Conservation (phyloP, 92 coral and sea anemone genomes). For the Heliopora coerulea region DNA sequence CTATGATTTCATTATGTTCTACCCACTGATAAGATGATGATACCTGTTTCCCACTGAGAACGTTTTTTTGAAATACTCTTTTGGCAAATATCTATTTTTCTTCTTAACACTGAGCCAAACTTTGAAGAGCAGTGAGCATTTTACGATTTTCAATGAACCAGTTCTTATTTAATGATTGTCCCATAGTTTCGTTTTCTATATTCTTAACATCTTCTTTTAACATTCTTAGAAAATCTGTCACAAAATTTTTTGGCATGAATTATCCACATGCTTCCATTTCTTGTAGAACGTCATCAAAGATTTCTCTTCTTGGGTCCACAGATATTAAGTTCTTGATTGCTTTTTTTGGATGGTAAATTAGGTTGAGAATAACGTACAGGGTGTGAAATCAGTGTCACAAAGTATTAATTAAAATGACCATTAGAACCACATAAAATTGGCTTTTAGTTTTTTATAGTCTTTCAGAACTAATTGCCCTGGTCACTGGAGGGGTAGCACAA, state of each 20-base stretch:
- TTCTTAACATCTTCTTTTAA: constrained; percentile 20
- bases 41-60: constrained; percentile 22
- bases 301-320: constrained; percentile 25
- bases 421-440: constrained; percentile 26
- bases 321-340: neutral
- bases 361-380: constrained; percentile 14
- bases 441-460: constrained; percentile 12
- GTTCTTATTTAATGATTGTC: constrained; percentile 49
- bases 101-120: constrained; percentile 55
- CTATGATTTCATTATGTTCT: constrained; percentile 50
- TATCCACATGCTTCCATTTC: constrained; percentile 20
- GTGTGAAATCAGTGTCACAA: constrained; percentile 36
- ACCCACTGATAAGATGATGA: constrained; percentile 44
- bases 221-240: constrained; percentile 1
- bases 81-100: constrained; percentile 48
- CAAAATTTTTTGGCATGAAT: constrained; percentile 6
- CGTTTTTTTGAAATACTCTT: constrained; percentile 19
- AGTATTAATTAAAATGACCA: constrained; percentile 15
- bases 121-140: constrained; percentile 52
- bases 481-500: constrained; percentile 32
- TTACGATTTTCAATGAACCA: constrained; percentile 46
- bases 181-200: constrained; percentile 53
- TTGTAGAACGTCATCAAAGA: constrained; percentile 3
- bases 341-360: neutral
- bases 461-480: constrained; percentile 3